Percentiles rank a stretch among this genome's conserved stretches.
Conservation (phyloP, 2,113 vertebrate species). For the Chitala chitala region DNA sequence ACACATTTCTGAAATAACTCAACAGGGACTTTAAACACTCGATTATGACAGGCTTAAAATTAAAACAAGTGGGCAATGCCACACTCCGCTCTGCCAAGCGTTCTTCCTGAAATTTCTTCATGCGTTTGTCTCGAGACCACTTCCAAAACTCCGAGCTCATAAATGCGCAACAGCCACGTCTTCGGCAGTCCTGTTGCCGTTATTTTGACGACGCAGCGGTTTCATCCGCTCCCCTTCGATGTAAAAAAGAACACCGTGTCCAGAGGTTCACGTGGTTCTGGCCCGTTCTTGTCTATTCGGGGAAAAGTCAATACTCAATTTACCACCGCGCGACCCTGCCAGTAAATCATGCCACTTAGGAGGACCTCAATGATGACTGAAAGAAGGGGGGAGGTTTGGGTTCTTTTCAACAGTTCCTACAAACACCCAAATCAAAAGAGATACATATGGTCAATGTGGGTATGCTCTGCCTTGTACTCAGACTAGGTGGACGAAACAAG, state of each 20-base stretch:
- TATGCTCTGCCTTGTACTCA: not conserved
- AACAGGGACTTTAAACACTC: too few relatives aligned
- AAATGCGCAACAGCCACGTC: too few relatives aligned
- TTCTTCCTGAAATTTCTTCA: too few relatives aligned
- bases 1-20: too few relatives aligned
- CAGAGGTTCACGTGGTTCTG: not conserved
- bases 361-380: not conserved
- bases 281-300: not conserved
- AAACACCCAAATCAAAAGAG: not conserved
- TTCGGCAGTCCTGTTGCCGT: not conserved
- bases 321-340: not conserved
- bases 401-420: not conserved
- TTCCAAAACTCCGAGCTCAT: too few relatives aligned
- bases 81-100: too few relatives aligned
- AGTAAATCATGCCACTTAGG: constrained; percentile 1
- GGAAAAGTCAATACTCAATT: not conserved
- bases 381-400: not conserved
- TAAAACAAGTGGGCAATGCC: too few relatives aligned
- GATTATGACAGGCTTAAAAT: too few relatives aligned
- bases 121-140: too few relatives aligned
- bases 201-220: not conserved
- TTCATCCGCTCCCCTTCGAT: too few relatives aligned
- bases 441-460: not conserved
- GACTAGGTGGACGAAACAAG: not conserved
- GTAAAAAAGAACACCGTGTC: not conserved